Conservation (phyloP, 2,797 vertebrate genomes). For the Acipenser oxyrinchus region DNA sequence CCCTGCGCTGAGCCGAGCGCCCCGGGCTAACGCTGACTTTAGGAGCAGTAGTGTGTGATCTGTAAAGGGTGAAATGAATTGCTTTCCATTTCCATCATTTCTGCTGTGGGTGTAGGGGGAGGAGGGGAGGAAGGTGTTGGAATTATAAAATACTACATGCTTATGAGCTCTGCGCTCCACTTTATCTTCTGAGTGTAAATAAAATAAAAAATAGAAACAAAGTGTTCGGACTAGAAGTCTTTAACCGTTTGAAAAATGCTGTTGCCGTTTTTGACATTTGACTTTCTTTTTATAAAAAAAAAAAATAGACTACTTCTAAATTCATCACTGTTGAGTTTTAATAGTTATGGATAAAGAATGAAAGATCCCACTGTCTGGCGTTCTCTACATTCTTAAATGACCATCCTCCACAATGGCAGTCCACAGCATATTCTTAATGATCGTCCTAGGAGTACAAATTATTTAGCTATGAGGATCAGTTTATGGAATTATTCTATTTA, state of each 20-base stretch:
- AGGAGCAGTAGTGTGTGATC: slow-evolving; percentile 54
- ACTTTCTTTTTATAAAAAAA: neutral
- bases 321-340: neutral
- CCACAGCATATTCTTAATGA: too few relatives aligned
- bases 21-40: slow-evolving; percentile 63
- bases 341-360: too few relatives aligned
- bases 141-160: neutral
- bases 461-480: too few relatives aligned
- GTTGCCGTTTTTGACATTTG: neutral
- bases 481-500: too few relatives aligned
- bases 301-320: neutral
- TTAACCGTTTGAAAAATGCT: too few relatives aligned
- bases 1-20: slow-evolving; percentile 28
- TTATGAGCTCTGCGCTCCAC: neutral
- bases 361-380: too few relatives aligned
- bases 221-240: too few relatives aligned
- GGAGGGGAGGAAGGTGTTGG: neutral
- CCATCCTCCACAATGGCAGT: too few relatives aligned
- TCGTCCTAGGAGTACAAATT: too few relatives aligned
- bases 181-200: neutral
- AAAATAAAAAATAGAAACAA: too few relatives aligned
- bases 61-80: slow-evolving; percentile 26
- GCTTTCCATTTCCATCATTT: neutral
- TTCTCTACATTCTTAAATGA: too few relatives aligned
- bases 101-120: neutral